Evolutionary conservation across 2,797 vertebrate genomes (phyloP).

Genomic region (Malacoraja senta): DNA sequence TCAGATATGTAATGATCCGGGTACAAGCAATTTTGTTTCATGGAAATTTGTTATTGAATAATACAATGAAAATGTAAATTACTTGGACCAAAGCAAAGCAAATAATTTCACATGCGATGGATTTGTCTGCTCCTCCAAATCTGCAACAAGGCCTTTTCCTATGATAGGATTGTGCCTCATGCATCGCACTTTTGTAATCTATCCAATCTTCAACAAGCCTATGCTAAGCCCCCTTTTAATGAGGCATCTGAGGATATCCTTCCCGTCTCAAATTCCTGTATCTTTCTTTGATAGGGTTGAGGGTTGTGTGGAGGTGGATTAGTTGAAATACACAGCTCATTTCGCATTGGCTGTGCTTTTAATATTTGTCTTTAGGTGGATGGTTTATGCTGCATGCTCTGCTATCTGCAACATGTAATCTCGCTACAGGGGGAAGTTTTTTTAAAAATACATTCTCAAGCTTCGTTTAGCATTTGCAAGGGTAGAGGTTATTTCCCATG

Average conservation of each 20-base stretch:
- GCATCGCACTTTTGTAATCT: background rate
- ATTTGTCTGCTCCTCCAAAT: background rate
- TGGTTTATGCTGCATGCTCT: background rate
- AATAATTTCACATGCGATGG: too few relatives aligned
- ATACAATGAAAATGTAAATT: too few relatives aligned
- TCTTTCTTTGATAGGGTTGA: background rate
- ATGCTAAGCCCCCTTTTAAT: background rate
- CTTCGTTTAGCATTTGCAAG: background rate
- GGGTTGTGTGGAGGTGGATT: background rate
- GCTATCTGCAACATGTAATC: background rate
- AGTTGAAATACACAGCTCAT: background rate
- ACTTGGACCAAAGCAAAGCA: too few relatives aligned
- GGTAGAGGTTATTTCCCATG: background rate
- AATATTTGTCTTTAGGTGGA: background rate
- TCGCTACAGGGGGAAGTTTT: background rate
- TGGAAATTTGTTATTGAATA: too few relatives aligned
- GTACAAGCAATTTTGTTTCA: too few relatives aligned
- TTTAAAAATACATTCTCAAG: background rate
- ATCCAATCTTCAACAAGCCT: background rate
- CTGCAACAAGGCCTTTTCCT: too few relatives aligned
- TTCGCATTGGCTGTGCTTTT: background rate
- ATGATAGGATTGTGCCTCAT: background rate
- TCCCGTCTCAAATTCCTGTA: background rate
- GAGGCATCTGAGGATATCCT: background rate
- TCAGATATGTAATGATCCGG: too few relatives aligned